phyloP scores from a whole-genome alignment of 2,888 invertebrate species.

The Hydrotaea cyrtoneurina region DNA sequence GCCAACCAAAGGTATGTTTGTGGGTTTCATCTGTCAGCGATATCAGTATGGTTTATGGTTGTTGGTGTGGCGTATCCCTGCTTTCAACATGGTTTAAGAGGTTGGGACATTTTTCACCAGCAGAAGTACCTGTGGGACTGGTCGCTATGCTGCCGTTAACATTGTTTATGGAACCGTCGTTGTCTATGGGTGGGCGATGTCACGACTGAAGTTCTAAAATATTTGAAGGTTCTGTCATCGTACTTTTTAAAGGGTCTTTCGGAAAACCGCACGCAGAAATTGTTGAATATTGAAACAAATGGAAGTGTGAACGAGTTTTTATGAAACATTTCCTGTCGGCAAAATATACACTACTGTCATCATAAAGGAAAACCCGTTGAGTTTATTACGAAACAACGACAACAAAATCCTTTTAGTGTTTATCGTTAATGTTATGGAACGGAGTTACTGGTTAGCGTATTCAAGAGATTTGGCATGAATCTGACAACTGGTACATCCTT shows the following conservation, averaged over 20 bases:
- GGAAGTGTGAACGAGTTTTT: slow-evolving; percentile 4
- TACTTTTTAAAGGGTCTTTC: not conserved
- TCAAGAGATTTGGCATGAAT: slow-evolving; percentile 8
- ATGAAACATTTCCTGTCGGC: slow-evolving; percentile 14
- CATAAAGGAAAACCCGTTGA: slow-evolving; percentile 1
- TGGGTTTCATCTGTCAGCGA: slow-evolving; percentile 64
- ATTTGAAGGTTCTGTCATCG: not conserved
- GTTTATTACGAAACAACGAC: slow-evolving; percentile 6
- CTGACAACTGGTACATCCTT: not conserved
- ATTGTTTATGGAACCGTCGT: no score
- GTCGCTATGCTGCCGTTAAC: not conserved
- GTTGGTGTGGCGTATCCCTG: slow-evolving; percentile 24
- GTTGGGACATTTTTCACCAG: no score
- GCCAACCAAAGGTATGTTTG: slow-evolving; percentile 35
- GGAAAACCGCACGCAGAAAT: not conserved
- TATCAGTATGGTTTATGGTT: slow-evolving; percentile 60
- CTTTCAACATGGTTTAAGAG: slow-evolving; percentile 37
- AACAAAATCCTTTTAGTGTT: slow-evolving; percentile 18
- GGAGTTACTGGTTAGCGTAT: not conserved
- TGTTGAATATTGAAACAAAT: not conserved
- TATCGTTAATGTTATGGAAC: not conserved
- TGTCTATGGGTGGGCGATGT: not conserved
- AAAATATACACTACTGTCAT: not conserved
- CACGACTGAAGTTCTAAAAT: not conserved
- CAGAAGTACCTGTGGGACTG: not conserved